Conservation (phyloP, 2,888 invertebrate genomes). For the Erannis defoliaria region DNA sequence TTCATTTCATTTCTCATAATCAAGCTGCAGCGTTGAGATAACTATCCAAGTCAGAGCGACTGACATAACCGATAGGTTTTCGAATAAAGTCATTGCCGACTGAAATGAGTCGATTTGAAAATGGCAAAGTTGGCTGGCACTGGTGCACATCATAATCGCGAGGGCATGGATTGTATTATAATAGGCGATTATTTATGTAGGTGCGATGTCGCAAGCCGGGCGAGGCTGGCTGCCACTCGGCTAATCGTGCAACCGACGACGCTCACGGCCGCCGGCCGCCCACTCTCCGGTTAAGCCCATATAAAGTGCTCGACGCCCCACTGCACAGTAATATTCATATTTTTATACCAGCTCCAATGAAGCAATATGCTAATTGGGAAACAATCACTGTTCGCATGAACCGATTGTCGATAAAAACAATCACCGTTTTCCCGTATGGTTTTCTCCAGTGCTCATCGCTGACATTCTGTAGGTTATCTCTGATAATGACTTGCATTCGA, state of each 20-base stretch:
- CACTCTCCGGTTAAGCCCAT: conserved; percentile 83
- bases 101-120: conserved; percentile 6
- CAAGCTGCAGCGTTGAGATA: conserved; percentile 37
- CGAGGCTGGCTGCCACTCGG: conserved; percentile 61
- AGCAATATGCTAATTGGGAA: conserved; percentile 74
- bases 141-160: conserved; percentile 42
- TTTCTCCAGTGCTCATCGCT: not conserved
- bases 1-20: conserved; percentile 35
- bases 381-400: conserved; percentile 52
- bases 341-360: conserved; percentile 73
- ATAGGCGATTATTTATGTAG: conserved; percentile 70
- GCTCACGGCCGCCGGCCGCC: conserved; percentile 83
- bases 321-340: conserved; percentile 78
- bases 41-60: conserved; percentile 33
- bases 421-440: conserved; percentile 10
- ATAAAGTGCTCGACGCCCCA: conserved; percentile 76
- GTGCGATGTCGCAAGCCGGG: conserved; percentile 73
- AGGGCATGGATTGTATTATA: conserved; percentile 51
- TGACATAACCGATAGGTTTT: conserved; percentile 28
- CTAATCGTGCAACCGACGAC: conserved; percentile 73
- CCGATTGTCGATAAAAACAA: conserved; percentile 8
- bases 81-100: conserved; percentile 16
- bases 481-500: not conserved
- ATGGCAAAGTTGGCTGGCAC: conserved; percentile 17
- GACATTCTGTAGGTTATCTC: not conserved